Evolutionary conservation across 1,140 invertebrate genomes (phyloP).

Genomic region (Heliconius nattereri): DNA sequence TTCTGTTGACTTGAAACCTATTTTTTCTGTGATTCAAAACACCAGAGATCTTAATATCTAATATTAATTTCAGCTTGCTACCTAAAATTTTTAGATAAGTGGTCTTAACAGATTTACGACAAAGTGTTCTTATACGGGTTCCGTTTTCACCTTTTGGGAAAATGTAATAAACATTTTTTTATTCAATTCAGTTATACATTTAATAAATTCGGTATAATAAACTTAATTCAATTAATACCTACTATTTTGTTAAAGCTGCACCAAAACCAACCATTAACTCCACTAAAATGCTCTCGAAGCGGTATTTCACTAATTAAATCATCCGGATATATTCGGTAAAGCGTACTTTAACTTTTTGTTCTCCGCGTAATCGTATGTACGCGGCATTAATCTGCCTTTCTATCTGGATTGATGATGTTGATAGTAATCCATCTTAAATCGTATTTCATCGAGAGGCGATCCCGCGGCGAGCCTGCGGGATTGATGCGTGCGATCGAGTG

Average conservation of each 20-base stretch:
- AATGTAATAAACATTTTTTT: background rate
- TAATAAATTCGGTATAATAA: background rate
- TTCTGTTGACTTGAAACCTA: no score
- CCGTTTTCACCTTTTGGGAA: no score
- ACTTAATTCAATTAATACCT: background rate
- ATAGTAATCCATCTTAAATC: conserved; percentile 45
- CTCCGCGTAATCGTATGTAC: conserved; percentile 35
- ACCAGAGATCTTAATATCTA: no score
- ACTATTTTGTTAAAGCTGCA: no score
- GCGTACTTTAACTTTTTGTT: conserved; percentile 34
- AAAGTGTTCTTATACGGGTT: no score
- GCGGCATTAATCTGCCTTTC: conserved; percentile 42
- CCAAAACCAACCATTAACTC: background rate
- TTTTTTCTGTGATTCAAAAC: no score
- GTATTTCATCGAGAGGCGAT: conserved; percentile 37
- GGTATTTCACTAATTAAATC: conserved; percentile 21
- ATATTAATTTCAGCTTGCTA: no score
- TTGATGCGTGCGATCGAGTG: conserved; percentile 29
- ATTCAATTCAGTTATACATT: background rate
- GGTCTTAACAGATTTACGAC: no score
- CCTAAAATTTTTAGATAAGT: no score
- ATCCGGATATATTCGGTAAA: conserved; percentile 23
- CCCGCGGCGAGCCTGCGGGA: conserved; percentile 28
- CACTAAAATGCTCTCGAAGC: background rate
- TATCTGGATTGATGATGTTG: conserved; percentile 40